These are phyloP conservation scores for Dromius quadrimaculatus DNA, from an alignment of 2,888 invertebrate genomes.

Conservation along the genomic window DNA sequence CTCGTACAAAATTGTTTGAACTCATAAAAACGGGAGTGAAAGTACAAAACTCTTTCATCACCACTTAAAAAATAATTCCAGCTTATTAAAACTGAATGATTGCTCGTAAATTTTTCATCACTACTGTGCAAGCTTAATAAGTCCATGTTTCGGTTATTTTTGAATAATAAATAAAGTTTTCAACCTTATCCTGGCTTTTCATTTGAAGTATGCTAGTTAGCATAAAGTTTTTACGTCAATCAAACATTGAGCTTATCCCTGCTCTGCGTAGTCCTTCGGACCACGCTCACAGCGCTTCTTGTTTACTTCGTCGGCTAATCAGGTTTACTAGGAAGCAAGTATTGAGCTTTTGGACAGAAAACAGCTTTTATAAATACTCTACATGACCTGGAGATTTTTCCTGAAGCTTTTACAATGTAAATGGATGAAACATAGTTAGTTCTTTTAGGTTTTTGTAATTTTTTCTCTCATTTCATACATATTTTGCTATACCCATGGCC, in stretches of 20 bases:
- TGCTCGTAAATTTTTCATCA: too few species aligned
- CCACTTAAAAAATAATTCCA: too few species aligned
- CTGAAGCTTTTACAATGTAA: constrained; percentile 13
- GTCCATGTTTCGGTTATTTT: background rate
- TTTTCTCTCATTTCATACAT: constrained; percentile 12
- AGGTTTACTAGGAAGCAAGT: constrained; percentile 33
- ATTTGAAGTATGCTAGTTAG: constrained; percentile 6
- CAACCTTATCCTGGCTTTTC: constrained; percentile 2
- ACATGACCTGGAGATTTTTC: constrained; percentile 12
- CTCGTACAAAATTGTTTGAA: too few species aligned
- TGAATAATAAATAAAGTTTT: constrained; percentile 17
- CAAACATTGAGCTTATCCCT: constrained; percentile 36
- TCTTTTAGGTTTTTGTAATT: constrained; percentile 18
- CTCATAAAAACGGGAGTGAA: too few species aligned
- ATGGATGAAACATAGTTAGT: constrained; percentile 40
- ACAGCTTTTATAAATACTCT: background rate
- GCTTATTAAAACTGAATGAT: too few species aligned
- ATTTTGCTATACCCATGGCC: too few species aligned
- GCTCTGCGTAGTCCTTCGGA: background rate
- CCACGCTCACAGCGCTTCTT: constrained; percentile 14
- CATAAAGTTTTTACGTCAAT: constrained; percentile 32
- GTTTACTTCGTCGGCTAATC: constrained; percentile 42
- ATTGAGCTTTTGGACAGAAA: constrained; percentile 13
- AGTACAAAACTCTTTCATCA: too few species aligned
- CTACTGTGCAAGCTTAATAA: too few species aligned